phyloP scores from a whole-genome alignment of 2,113 vertebrate genomes.

The Pseudorasbora parva region DNA sequence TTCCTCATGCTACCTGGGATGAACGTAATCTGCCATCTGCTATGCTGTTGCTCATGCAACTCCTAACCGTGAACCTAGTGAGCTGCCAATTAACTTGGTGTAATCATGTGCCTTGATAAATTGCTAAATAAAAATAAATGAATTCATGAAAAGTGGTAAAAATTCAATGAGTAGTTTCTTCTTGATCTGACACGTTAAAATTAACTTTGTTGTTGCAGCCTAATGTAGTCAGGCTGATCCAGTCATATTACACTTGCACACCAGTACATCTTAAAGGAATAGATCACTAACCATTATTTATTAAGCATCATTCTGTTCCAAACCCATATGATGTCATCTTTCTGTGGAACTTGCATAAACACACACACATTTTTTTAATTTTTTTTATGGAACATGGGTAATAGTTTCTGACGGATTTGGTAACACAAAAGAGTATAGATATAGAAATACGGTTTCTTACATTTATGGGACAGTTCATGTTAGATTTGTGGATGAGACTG shows the following conservation, averaged over 20 bases:
- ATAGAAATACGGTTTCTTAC: no score
- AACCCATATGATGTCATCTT: neutral
- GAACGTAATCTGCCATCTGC: constrained; percentile 13
- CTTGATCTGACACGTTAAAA: neutral
- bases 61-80: neutral
- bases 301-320: neutral
- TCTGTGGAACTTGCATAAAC: no score
- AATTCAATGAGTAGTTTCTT: neutral
- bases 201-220: neutral
- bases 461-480: no score
- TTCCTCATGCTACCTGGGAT: neutral
- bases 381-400: no score
- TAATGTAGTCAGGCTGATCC: neutral
- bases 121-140: no score
- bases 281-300: neutral
- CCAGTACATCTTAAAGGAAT: neutral
- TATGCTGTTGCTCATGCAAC: neutral
- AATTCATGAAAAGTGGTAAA: neutral
- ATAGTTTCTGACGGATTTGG: no score
- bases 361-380: no score
- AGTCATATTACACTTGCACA: neutral
- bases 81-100: neutral
- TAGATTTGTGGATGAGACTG: no score
- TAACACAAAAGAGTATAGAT: no score
- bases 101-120: neutral